Base-by-base conservation (phyloP, 2,113 vertebrate genomes). In the Pollimyrus isidori region DNA sequence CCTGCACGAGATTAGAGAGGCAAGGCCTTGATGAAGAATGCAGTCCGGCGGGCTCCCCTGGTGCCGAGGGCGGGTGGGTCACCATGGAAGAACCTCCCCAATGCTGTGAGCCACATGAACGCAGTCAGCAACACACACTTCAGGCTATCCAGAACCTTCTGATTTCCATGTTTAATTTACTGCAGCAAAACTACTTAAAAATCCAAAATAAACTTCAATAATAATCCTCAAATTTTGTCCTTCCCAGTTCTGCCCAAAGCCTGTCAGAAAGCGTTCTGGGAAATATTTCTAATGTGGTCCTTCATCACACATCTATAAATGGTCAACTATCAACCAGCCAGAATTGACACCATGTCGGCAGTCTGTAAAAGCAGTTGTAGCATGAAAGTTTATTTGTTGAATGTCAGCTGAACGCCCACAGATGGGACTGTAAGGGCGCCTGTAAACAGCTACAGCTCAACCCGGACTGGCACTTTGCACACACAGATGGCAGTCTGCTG, bases 21-120 rank as follows among this genome's bases (percentile, higher is more conserved):
- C 45, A 45, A 49, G 46, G 35, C 30, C 21, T 35, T 46, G 85
- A 56, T 93, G 90, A 88, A 90, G 76, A 92, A 88, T 42, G 73
- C 92, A 93, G 91, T 90, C 82, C 82, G 10, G 30, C 19, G 56
- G 82, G 53, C 82, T 85, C 89, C 73, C 39, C n/a, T 39, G 35
- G 80, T 82, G n/a, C 73, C 48, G 21, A 52, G 15, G 65, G 89
- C 45, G 26, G 86, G 46, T 21, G 86, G 30, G 35, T 19, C 26
- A 1, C 11, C 7, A 23, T 26, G 21, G 11, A 50, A 15, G 46
- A 45, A 11, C 53, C 42, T 21, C 21, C 56, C 53, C 42, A 2
- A 39, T 13, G 53, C 56, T 11, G 35, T 21, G 52, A 35, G 58
- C 58, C n/a, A 69, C 23, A 26, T 65, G 62, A 65, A n/a, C 3